Evolutionary conservation across 2,888 invertebrate genomes (phyloP).

Genomic region (Ormyrus labotus): DNA sequence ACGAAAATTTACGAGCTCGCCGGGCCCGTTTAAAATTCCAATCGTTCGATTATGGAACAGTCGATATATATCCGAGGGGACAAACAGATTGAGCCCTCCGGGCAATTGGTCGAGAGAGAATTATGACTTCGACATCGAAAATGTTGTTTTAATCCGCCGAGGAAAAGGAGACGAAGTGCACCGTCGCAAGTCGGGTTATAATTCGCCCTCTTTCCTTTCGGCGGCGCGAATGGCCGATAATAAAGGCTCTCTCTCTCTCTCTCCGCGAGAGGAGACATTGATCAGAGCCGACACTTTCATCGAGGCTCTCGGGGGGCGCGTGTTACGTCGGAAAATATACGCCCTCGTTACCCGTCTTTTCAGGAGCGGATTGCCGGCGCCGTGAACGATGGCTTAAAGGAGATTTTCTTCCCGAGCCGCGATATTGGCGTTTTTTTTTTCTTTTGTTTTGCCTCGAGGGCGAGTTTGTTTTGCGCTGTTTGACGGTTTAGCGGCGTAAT

Average conservation of each 20-base stretch:
- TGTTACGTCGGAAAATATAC: constrained; percentile 20
- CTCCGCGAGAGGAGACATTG: constrained; percentile 1
- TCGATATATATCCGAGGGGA: too few species aligned
- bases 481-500: too few species aligned
- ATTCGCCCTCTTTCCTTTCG: constrained; percentile 24
- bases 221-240: constrained; percentile 8
- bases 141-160: constrained; percentile 25
- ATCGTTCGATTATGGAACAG: too few species aligned
- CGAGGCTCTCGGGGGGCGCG: neutral
- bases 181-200: neutral
- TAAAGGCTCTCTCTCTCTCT: constrained; percentile 2
- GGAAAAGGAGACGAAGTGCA: constrained; percentile 13
- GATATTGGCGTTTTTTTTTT: too few species aligned
- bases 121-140: constrained; percentile 7
- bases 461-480: too few species aligned
- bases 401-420: too few species aligned
- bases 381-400: neutral
- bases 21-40: too few species aligned
- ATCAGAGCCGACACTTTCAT: constrained; percentile 26
- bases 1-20: too few species aligned
- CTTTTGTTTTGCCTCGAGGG: too few species aligned
- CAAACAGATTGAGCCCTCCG: too few species aligned
- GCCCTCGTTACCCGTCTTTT: constrained; percentile 7
- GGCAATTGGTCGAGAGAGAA: too few species aligned
- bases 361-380: neutral